phyloP scores from a whole-genome alignment of 1,140 invertebrate genomes.

The Heliconius himera region DNA sequence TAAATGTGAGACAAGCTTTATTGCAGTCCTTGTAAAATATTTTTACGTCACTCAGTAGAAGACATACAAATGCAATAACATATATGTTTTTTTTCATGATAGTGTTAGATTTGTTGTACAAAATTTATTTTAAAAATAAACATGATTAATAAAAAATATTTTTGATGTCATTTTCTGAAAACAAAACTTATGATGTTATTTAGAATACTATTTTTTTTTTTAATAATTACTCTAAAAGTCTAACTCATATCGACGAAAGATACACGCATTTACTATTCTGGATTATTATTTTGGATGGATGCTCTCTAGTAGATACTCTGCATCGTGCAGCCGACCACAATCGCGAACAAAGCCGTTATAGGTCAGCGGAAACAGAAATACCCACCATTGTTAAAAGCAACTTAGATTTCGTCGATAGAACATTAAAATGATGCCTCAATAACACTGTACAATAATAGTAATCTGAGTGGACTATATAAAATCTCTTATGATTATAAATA shows the following conservation, averaged over 20 bases:
- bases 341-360: constrained; percentile 1
- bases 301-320: neutral
- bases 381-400: constrained; percentile 6
- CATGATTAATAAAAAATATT: too few species aligned
- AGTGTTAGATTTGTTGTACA: too few species aligned
- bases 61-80: too few species aligned
- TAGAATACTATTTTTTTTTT: too few species aligned
- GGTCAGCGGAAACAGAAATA: constrained; percentile 10
- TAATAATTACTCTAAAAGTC: too few species aligned
- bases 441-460: neutral
- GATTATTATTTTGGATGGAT: constrained; percentile 4
- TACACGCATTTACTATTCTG: neutral
- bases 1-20: too few species aligned
- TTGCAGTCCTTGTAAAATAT: too few species aligned
- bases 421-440: neutral
- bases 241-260: neutral
- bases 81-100: too few species aligned
- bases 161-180: too few species aligned
- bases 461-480: neutral
- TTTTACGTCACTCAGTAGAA: too few species aligned
- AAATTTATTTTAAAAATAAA: too few species aligned
- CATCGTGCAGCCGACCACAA: neutral
- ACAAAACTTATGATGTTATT: too few species aligned
- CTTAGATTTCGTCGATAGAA: constrained; percentile 9
- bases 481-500: neutral